Percentiles rank a stretch among this genome's conserved stretches.
These are phyloP conservation scores for Bombylius discolor DNA, from an alignment of 2,888 invertebrate species.

Conservation along the genomic window DNA sequence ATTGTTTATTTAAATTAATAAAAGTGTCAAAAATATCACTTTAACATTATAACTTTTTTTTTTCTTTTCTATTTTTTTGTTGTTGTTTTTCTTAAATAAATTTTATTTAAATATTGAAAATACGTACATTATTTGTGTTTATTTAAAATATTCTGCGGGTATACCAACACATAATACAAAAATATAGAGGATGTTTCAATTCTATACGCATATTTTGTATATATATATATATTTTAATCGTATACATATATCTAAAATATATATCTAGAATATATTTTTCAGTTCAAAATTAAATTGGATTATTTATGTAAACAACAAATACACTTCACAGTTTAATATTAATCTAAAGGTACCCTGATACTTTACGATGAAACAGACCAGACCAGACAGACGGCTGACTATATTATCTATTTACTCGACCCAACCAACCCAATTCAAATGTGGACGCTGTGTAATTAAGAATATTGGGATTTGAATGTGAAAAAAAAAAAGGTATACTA, in stretches of 20 bases:
- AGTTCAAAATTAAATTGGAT: conserved; percentile 10
- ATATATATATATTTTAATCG: too few relatives aligned
- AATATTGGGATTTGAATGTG: conserved; percentile 10
- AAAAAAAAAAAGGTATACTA: neutral
- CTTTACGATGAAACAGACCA: neutral
- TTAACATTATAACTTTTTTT: neutral
- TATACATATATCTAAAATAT: neutral
- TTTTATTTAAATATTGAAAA: neutral
- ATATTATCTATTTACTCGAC: conserved; percentile 8
- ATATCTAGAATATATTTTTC: too few relatives aligned
- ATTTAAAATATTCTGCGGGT: too few relatives aligned
- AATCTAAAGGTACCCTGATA: neutral
- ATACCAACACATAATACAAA: too few relatives aligned
- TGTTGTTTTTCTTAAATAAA: neutral
- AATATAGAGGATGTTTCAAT: neutral
- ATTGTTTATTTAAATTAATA: neutral
- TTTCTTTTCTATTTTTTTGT: neutral
- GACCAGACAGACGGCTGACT: neutral
- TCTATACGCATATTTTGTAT: neutral
- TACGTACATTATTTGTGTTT: too few relatives aligned
- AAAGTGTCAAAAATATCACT: neutral
- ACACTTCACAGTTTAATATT: conserved; percentile 3
- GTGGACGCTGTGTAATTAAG: conserved; percentile 13
- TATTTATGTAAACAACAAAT: conserved; percentile 12
- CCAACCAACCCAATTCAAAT: neutral